Evolutionary conservation across 2,888 invertebrate species (phyloP), one percentile per base, ranked within the genome.

Genomic region (Xylocampa areola): DNA sequence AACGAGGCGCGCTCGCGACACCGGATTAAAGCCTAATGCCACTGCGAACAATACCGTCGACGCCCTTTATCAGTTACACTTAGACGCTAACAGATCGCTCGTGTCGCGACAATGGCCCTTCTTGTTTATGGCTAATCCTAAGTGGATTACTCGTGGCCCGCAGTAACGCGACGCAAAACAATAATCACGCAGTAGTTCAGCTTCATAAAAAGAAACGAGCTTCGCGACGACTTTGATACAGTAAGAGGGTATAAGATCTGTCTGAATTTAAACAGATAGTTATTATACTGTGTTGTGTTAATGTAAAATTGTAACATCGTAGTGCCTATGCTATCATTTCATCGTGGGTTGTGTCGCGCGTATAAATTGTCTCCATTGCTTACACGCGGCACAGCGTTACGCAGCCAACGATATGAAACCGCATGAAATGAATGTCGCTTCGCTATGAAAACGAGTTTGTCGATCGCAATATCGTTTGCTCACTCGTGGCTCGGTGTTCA

Each of bases 11-110:
- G 86, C 88, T 86, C 88, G 89, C 89, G 90, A 84, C 82, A 83
- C 87, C 84, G 92, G 92, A 91, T 92, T 93, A 92, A 88, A 84
- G 88, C 91, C 91, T 92, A 91, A 92, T 89, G 81, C 91, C 87
- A 66, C 82, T 81, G 84, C 88, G 90, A 90, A 92, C 92, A 91
- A 92, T 90, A 81, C 86, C 85, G 85, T 81, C 83, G 81, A 86
- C 87, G 88, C 87, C 82, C 86, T 86, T 87, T 89, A 88, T 86
- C 86, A 85, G 87, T 85, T 85, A 86, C 86, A 86, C 85, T 91
- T 86, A 88, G 90, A 89, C 89, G 90, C 84, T 90, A 92, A 91
- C 91, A 90, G 91, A 92, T 90, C 88, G 88, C 84, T 81, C 83
- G 89, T 84, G 88, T 87, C 87, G 83, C 83, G 86, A 89, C 90